Evolutionary conservation across 1,140 invertebrate species (phyloP).

Genomic region (Hyles euphorbiae): DNA sequence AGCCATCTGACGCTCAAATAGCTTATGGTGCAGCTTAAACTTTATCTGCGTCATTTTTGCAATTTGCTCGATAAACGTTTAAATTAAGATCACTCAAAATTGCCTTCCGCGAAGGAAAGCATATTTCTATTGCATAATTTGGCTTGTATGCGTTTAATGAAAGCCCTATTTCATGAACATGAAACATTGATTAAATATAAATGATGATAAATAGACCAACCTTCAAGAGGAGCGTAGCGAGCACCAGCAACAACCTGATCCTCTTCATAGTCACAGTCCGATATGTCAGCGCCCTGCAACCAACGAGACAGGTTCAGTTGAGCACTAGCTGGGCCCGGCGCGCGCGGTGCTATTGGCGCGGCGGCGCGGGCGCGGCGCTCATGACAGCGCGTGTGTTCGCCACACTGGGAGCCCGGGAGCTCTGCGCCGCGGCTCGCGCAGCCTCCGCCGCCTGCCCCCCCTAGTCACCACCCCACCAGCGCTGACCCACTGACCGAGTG

Average conservation of each 20-base stretch:
- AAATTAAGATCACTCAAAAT: too few species aligned
- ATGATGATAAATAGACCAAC: constrained; percentile 28
- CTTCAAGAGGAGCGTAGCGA: constrained; percentile 63
- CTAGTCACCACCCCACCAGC: constrained; percentile 21
- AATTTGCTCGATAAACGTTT: too few species aligned
- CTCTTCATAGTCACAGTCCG: constrained; percentile 66
- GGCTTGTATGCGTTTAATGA: too few species aligned
- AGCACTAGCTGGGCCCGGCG: constrained; percentile 35
- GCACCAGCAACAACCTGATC: constrained; percentile 56
- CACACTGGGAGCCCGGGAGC: constrained; percentile 26
- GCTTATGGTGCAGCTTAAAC: too few species aligned
- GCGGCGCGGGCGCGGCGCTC: constrained; percentile 33
- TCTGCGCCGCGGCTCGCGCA: constrained; percentile 7
- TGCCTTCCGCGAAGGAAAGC: background rate
- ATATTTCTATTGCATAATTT: background rate
- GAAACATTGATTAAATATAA: background rate
- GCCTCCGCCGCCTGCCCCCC: constrained; percentile 14
- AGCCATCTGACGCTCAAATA: too few species aligned
- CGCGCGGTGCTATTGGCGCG: constrained; percentile 31
- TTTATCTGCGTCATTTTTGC: too few species aligned
- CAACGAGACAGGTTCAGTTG: constrained; percentile 51
- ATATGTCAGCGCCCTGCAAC: constrained; percentile 61
- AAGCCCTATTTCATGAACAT: background rate
- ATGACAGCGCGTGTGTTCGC: constrained; percentile 19
- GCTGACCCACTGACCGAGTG: constrained; percentile 69